Evolutionary conservation across 1,140 invertebrate species (phyloP).

Genomic region (Bombus soroeensis): DNA sequence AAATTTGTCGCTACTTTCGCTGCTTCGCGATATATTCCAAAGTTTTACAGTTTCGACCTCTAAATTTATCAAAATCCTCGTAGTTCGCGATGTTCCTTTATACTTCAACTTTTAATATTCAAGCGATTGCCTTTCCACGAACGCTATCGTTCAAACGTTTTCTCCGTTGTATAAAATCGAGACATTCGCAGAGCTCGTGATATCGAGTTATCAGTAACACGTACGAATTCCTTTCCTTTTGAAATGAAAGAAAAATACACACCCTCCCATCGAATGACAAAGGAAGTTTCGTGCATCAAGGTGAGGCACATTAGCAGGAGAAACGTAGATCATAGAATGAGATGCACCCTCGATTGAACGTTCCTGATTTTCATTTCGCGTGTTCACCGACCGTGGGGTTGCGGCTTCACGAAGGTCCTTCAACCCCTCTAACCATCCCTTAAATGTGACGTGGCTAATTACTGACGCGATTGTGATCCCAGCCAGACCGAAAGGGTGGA

Average conservation of each 20-base stretch:
- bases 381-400: constrained; percentile 55
- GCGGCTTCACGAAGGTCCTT: constrained; percentile 39
- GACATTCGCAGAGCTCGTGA: not conserved
- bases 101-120: too few species aligned
- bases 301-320: constrained; percentile 46
- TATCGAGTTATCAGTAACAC: not conserved
- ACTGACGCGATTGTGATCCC: constrained; percentile 30
- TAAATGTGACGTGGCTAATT: constrained; percentile 60
- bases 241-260: not conserved
- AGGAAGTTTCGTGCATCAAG: constrained; percentile 53
- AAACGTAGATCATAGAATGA: constrained; percentile 63
- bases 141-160: not conserved
- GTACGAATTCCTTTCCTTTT: not conserved
- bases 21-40: too few species aligned
- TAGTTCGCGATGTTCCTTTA: too few species aligned
- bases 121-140: too few species aligned
- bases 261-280: constrained; percentile 32
- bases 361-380: constrained; percentile 71
- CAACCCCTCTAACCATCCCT: constrained; percentile 49
- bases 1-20: too few species aligned
- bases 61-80: too few species aligned
- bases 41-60: too few species aligned
- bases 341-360: constrained; percentile 59
- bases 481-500: not conserved
- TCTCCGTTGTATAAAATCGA: not conserved